Evolutionary conservation across 2,797 vertebrate genomes (phyloP), one percentile per base, ranked within the genome.

Genomic region (Rhinophrynus dorsalis): DNA sequence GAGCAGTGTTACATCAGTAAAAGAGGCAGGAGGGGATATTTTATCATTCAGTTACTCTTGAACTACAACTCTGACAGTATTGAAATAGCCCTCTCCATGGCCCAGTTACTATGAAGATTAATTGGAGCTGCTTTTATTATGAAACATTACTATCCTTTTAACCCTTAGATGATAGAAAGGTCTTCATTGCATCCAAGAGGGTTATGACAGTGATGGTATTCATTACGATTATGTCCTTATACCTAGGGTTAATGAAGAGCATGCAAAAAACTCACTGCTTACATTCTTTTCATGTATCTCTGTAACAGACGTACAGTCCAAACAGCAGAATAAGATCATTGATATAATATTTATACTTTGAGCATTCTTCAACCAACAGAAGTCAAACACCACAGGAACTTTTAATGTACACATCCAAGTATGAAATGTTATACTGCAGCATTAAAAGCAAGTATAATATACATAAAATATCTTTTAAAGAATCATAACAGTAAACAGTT

Each of bases 321-420:
- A 42, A 44, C 38, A 44, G 15, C 40, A 26, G 59, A 52, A 63
- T 63, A 63, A 56, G 47, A 63, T 55, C 23, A 38, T 63, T 26
- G 58, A 56, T 63, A 44, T 63, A 71, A 63, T 71, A 63, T 71
- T 71, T 71, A 71, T 51, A 71, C 33, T 56, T 40, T 21, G 50
- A 2, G 13, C 50, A 63, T 56, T 71, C 54, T 55, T 69, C 47
- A 55, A 45, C 57, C 50, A 69, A 69, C 57, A 69, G 60, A 72
- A 72, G 51, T 50, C 68, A 65, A 65, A 58, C 68, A 65, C 24
- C 8, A 29, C 30, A 38, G 52, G 60, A 63, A 71, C 32, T 24
- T 57, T 21, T 57, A 63, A 64, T 57, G 59, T 56, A 72, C 42
- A 57, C 52, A 65, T 26, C 32, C 13, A 47, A 50, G 44, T 11